phyloP scores from a whole-genome alignment of 92 coral and sea anemone species.

The Virgularia gustaviana region DNA sequence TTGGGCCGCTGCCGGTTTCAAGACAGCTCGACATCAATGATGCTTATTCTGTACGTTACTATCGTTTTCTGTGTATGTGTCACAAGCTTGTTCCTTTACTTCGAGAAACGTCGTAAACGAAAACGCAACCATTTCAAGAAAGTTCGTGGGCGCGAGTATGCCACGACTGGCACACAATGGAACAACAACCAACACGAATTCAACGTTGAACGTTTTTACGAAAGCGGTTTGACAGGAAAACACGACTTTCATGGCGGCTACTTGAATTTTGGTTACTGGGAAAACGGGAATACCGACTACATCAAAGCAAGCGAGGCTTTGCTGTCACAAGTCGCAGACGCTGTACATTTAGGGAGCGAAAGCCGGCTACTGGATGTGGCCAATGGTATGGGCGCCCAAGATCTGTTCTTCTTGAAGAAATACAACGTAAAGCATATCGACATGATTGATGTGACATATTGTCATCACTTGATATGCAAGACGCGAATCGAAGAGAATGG shows the following conservation, averaged over 20 bases:
- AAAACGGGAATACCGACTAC: conserved; percentile 17
- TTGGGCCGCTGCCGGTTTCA: too few relatives aligned
- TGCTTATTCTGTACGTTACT: conserved; percentile 1
- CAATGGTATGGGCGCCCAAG: conserved; percentile 45
- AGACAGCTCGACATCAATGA: too few relatives aligned
- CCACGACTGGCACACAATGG: conserved; percentile 33
- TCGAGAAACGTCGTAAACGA: not conserved
- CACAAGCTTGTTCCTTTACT: conserved; percentile 4
- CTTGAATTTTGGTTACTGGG: conserved; percentile 48
- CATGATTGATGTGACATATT: conserved; percentile 26
- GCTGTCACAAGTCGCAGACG: conserved; percentile 40
- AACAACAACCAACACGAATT: conserved; percentile 37
- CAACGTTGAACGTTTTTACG: conserved; percentile 35
- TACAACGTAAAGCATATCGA: conserved; percentile 29
- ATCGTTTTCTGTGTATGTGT: conserved; percentile 4
- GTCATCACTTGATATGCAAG: conserved; percentile 29
- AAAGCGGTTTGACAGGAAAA: conserved; percentile 36
- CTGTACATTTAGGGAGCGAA: conserved; percentile 11
- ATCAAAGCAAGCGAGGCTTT: conserved; percentile 44
- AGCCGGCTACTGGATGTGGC: conserved; percentile 41
- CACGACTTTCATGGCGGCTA: conserved; percentile 46
- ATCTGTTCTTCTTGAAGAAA: conserved; percentile 30
- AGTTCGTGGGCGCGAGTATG: not conserved
- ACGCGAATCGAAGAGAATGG: conserved; percentile 9
- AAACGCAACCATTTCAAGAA: conserved; percentile 35